Percentiles rank a stretch among this genome's conserved stretches.
Conservation (phyloP, 2,797 vertebrate genomes). For the Sardinella longiceps region DNA sequence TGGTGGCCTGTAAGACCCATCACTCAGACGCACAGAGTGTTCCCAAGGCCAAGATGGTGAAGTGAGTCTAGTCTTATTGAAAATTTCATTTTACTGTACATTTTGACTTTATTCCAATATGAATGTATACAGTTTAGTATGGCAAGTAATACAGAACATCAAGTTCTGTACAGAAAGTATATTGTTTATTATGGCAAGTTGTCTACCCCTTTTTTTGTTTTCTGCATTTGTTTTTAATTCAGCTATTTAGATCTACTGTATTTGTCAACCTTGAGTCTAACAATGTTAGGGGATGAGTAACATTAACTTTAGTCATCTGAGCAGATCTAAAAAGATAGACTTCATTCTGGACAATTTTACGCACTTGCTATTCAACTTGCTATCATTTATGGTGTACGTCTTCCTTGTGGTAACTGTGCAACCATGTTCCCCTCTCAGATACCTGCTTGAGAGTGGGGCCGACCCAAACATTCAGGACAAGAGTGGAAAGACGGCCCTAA, state of each 20-base stretch:
- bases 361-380: no score
- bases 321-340: neutral
- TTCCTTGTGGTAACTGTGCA: neutral
- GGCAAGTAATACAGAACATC: no score
- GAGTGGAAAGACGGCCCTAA: constrained; percentile 80
- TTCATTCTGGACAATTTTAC: neutral
- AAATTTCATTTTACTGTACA: neutral
- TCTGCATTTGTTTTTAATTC: neutral
- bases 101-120: no score
- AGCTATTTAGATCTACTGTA: neutral
- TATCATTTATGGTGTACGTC: no score
- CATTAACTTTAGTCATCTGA: neutral
- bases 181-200: neutral
- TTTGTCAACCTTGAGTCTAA: neutral
- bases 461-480: constrained; percentile 87
- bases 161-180: no score
- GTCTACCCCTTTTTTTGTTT: neutral
- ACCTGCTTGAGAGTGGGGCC: constrained; percentile 79
- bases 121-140: no score
- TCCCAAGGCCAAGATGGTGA: constrained; percentile 82
- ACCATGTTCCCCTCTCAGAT: constrained; percentile 31
- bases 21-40: constrained; percentile 79
- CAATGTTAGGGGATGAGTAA: neutral
- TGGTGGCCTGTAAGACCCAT: constrained; percentile 82
- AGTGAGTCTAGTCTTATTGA: constrained; percentile 59